These are phyloP conservation scores for Phalera bucephala DNA, from an alignment of 2,888 invertebrate species.

Conservation along the genomic window DNA sequence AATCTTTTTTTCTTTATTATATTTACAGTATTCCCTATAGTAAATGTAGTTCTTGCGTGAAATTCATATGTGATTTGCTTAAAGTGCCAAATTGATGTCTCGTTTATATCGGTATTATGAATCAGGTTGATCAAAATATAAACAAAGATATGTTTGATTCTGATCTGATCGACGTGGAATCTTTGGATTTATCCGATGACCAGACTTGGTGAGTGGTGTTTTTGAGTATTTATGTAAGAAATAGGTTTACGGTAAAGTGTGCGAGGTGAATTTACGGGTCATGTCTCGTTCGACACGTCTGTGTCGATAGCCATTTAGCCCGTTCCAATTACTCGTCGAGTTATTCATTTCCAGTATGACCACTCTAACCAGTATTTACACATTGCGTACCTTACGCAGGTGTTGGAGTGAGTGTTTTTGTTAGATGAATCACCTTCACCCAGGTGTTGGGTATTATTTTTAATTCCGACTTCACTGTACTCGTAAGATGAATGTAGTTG, in stretches of 20 bases:
- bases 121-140: constrained; percentile 80
- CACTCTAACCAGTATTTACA: constrained; percentile 26
- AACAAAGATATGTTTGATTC: constrained; percentile 81
- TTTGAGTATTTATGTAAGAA: constrained; percentile 13
- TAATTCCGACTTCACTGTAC: no score
- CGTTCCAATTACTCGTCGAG: constrained; percentile 25
- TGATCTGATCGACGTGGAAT: constrained; percentile 82
- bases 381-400: constrained; percentile 11
- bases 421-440: constrained; percentile 22
- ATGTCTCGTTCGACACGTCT: constrained; percentile 40
- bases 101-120: constrained; percentile 65
- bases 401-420: constrained; percentile 10
- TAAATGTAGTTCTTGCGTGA: constrained; percentile 66
- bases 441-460: no score
- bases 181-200: constrained; percentile 80
- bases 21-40: constrained; percentile 61
- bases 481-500: no score
- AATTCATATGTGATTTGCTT: constrained; percentile 66
- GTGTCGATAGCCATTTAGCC: constrained; percentile 25
- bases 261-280: constrained; percentile 20
- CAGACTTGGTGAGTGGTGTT: constrained; percentile 81
- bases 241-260: constrained; percentile 7
- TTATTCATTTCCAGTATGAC: constrained; percentile 36
- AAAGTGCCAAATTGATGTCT: constrained; percentile 80
- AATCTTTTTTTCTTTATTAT: constrained; percentile 63